Evolutionary conservation across 1,140 invertebrate species (phyloP).

Genomic region (Heliconius eleuchia): DNA sequence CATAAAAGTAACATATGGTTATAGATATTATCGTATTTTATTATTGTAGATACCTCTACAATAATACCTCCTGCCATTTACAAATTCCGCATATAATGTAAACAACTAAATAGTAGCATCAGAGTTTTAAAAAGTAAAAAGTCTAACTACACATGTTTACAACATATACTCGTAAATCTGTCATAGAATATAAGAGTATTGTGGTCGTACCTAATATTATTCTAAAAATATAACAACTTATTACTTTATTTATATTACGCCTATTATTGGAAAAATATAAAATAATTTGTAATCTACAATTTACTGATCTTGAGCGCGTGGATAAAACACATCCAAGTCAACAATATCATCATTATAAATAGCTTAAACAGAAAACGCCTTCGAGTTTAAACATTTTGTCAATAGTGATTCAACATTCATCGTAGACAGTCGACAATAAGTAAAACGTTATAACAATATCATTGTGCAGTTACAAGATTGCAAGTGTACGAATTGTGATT

Average conservation of each 20-base stretch:
- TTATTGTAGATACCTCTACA: too few species aligned
- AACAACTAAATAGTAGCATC: too few species aligned
- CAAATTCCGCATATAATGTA: too few species aligned
- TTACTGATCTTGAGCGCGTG: conserved; percentile 40
- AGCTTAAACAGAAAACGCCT: conserved; percentile 56
- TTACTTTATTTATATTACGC: too few species aligned
- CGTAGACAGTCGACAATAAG: conserved; percentile 18
- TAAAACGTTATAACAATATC: not conserved
- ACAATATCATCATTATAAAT: conserved; percentile 71
- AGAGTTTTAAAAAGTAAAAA: too few species aligned
- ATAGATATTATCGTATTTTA: too few species aligned
- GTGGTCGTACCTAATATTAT: too few species aligned
- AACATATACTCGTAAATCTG: too few species aligned
- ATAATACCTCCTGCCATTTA: too few species aligned
- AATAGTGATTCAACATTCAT: conserved; percentile 43
- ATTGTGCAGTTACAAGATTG: not conserved
- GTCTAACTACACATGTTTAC: too few species aligned
- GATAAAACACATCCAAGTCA: conserved; percentile 43
- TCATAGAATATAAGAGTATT: too few species aligned
- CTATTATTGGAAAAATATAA: not conserved
- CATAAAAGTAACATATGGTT: too few species aligned
- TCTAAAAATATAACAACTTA: not conserved
- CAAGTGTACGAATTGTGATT: not conserved
- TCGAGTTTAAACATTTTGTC: conserved; percentile 40
- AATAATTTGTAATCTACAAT: conserved; percentile 48